phyloP scores from a whole-genome alignment of 2,888 invertebrate genomes.

The Lycophotia porphyrea region DNA sequence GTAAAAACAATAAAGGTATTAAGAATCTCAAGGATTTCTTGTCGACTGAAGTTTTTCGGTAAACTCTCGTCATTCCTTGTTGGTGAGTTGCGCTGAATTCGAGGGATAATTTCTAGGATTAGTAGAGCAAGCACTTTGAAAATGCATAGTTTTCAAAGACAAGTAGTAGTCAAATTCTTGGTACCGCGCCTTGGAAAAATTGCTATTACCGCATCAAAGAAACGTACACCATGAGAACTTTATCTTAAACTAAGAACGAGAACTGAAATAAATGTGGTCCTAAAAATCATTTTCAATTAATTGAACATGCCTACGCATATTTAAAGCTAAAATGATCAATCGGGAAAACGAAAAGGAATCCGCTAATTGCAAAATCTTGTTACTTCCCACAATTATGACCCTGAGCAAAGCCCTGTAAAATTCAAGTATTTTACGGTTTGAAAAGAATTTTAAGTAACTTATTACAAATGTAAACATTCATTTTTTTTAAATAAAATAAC shows the following conservation, averaged over 20 bases:
- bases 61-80: background rate
- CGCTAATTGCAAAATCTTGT: background rate
- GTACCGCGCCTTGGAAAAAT: background rate
- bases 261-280: background rate
- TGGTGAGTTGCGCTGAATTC: background rate
- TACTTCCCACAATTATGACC: background rate
- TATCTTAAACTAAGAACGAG: background rate
- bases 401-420: background rate
- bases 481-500: background rate
- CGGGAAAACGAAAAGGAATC: background rate
- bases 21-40: constrained; percentile 38
- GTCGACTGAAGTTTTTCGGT: constrained; percentile 20
- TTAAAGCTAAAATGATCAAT: constrained; percentile 1
- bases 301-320: background rate
- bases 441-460: background rate
- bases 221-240: background rate
- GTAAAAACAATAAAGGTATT: constrained; percentile 31
- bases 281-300: background rate
- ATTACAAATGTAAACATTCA: background rate
- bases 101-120: constrained; percentile 1
- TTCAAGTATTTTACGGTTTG: background rate
- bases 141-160: background rate
- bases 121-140: background rate
- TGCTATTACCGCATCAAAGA: background rate
- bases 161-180: background rate